phyloP scores from a whole-genome alignment of 2,113 vertebrate genomes.

The Seriola dumerili region DNA sequence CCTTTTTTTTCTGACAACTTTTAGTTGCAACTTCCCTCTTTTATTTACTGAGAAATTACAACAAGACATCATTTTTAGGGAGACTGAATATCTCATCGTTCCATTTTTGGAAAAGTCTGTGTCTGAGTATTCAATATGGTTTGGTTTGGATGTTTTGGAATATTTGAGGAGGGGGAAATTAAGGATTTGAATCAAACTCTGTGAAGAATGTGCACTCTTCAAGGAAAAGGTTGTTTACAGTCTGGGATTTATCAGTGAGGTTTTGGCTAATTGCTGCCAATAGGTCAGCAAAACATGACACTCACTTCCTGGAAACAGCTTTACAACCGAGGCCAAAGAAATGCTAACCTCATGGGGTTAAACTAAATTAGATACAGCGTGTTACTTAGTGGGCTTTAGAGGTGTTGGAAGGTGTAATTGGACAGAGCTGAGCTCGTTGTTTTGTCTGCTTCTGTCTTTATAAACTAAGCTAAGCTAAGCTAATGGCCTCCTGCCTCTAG shows the following conservation, averaged over 20 bases:
- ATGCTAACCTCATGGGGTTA: neutral
- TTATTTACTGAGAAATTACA: neutral
- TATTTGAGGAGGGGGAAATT: neutral
- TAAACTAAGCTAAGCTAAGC: neutral
- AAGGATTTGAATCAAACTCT: neutral
- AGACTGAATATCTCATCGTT: neutral
- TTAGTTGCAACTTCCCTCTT: conserved; percentile 27
- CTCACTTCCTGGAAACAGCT: conserved; percentile 14
- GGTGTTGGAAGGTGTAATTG: neutral
- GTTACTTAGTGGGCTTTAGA: neutral
- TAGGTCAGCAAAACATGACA: neutral
- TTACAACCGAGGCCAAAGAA: neutral
- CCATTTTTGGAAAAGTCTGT: neutral
- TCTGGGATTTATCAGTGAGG: neutral
- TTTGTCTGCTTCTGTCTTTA: neutral
- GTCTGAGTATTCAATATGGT: neutral
- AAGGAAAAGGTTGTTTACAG: neutral
- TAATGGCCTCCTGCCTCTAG: neutral
- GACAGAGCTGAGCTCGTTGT: neutral
- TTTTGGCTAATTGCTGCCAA: neutral
- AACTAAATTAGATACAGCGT: neutral
- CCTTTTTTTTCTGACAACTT: conserved; percentile 46
- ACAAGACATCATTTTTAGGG: neutral
- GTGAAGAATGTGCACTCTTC: neutral
- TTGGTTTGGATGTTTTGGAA: neutral